phyloP scores from a whole-genome alignment of 2,888 invertebrate species.

The Andrena bicolor region DNA sequence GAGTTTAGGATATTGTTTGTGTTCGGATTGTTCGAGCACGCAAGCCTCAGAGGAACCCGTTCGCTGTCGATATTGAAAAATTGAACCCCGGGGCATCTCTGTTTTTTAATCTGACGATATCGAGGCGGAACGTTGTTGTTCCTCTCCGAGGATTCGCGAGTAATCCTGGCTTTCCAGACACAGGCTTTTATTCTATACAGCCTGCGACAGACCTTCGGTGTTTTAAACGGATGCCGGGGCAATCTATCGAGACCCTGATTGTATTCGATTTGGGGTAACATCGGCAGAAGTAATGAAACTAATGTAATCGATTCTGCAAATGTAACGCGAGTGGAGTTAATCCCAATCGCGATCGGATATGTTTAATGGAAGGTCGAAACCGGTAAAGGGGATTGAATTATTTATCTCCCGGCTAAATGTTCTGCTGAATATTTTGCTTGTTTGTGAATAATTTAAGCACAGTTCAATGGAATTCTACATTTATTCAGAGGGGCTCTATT shows the following conservation, averaged over 20 bases:
- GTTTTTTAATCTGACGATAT: constrained; percentile 32
- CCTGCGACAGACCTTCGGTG: constrained; percentile 21
- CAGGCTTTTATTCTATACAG: constrained; percentile 17
- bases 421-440: background rate
- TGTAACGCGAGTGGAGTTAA: constrained; percentile 5
- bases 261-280: constrained; percentile 17
- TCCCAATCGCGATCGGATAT: background rate
- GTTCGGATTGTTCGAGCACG: constrained; percentile 1
- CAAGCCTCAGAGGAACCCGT: constrained; percentile 9
- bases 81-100: background rate
- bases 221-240: constrained; percentile 26
- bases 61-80: constrained; percentile 34
- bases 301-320: constrained; percentile 6
- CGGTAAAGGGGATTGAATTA: background rate
- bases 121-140: constrained; percentile 19
- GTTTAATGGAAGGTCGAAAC: background rate
- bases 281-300: constrained; percentile 27
- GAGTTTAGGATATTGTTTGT: constrained; percentile 9
- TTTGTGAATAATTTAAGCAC: background rate
- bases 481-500: constrained; percentile 8
- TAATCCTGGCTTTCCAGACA: constrained; percentile 39
- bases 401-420: background rate
- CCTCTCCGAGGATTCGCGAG: constrained; percentile 10
- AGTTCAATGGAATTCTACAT: background rate
- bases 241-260: constrained; percentile 21